Base-by-base conservation (phyloP, 2,888 invertebrate genomes). In the Brachylomia viminalis region DNA sequence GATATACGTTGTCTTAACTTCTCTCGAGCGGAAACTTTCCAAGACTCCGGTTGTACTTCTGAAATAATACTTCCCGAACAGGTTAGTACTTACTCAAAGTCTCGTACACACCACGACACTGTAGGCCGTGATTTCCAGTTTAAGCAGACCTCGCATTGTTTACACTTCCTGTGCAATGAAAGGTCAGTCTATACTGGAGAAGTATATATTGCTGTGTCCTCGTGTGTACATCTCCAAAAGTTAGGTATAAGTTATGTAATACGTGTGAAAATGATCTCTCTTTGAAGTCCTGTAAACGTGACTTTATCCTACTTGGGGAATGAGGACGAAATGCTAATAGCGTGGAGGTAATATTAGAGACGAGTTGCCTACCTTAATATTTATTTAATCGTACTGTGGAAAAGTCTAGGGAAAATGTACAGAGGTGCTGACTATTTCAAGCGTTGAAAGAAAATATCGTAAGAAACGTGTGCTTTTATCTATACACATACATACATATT, bases 1-100 rank as follows among this genome's bases (percentile, higher is more conserved):
- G 92, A 92, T 90, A 93, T 95, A 85, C 91, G 92, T 74, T 95
- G 95, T 86, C 91, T 95, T 54, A 95, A 95, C 92, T 94, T 94
- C 91, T 92, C 93, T 54, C 89, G 93, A 69, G 94, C 94, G n/a
- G 92, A 94, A 92, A 95, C 94, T 89, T 95, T 95, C 90, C 93
- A 93, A 91, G 94, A 95, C 81, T 87, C 87, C 69, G 92, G 92
- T 77, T 95, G 95, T 90, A 88, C 91, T 82, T 84, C 91, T 72
- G 91, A 92, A 87, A 91, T 88, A 81, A 90, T 89, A 87, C 86
- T 90, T 38, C 92, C 92, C 59, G 93, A 94, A 89, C 95, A 94
- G 92, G 94, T 95, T 80, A 89, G 88, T 80, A 83, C 82, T 62
- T 80, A 78, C 56, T 78, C 75, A 20, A 74, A 77, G 49, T 45